phyloP scores from a whole-genome alignment of 2,888 invertebrate species.

The Hoplodrina ambigua region DNA sequence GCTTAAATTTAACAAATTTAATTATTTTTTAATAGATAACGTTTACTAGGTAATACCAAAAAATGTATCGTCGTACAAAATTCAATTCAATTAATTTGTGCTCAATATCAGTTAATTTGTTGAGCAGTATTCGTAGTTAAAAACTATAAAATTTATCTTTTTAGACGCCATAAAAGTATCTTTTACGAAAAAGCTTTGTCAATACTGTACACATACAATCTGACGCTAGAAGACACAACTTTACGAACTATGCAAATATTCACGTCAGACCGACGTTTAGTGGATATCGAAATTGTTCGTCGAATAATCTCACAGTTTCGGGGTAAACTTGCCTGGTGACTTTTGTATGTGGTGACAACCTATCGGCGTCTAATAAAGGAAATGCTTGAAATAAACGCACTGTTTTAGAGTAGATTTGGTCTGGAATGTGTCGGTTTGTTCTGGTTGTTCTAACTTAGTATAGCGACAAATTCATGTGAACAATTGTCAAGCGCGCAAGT shows the following conservation, averaged over 20 bases:
- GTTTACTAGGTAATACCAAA: too few relatives aligned
- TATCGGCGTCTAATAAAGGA: background rate
- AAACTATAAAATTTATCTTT: too few relatives aligned
- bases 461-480: too few relatives aligned
- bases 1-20: background rate
- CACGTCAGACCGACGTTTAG: constrained; percentile 39
- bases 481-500: too few relatives aligned
- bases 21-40: background rate
- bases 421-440: background rate
- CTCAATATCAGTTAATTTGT: too few relatives aligned
- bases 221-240: constrained; percentile 27
- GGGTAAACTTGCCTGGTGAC: constrained; percentile 40
- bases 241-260: constrained; percentile 68
- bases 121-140: too few relatives aligned
- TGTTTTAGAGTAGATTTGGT: background rate
- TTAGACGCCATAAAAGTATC: too few relatives aligned
- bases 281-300: constrained; percentile 68
- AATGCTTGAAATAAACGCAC: constrained; percentile 1
- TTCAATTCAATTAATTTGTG: too few relatives aligned
- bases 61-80: too few relatives aligned
- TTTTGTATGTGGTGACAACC: constrained; percentile 22
- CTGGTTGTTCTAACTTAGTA: background rate
- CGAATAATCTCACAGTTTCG: constrained; percentile 54
- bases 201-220: constrained; percentile 23
- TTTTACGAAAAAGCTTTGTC: background rate